Base-by-base conservation (phyloP, 2,888 invertebrate species). In the Melanostoma mellinum region DNA sequence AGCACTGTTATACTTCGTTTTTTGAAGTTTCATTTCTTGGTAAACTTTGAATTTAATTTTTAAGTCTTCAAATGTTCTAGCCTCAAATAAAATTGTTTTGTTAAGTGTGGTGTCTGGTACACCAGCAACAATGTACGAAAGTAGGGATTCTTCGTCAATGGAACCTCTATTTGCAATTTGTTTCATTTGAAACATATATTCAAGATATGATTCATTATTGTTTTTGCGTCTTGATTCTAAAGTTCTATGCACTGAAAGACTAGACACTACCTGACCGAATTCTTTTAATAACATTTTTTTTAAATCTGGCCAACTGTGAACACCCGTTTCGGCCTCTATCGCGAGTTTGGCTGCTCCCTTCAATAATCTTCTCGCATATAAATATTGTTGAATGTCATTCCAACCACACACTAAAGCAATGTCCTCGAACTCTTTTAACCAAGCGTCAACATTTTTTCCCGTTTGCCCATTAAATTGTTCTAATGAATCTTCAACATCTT, bases 401-500 rank as follows among this genome's bases (percentile, higher is more conserved):
- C 72, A 46, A 3, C 44, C 3, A 32, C 61, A 72, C 6, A 72
- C 61, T 0, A 20, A 20, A 1, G 71, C 3, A 9, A 71, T 71
- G 10, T 52, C 52, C 2, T 71, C 71, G n/a, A n/a, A n/a, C n/a
- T n/a, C n/a, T n/a, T n/a, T n/a, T n/a, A n/a, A n/a, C n/a, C n/a
- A n/a, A n/a, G 9, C 38, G 10, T 2, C 40, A 9, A 69, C 8
- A 32, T 60, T 33, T 52, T 69, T 76, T 2, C 44, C 61, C 3
- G 10, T 20, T 56, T 76, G 69, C 30, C 61, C 67, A 9, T 58
- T 60, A 60, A 68, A 75, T 36, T 20, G 2, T 52, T 75, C 68
- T 60, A 68, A 9, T 0, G 75, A 75, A 6, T 60, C 75, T 32
- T 68, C 68, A 1, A 68, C 61, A n/a, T 76, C 69, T 55, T 76